Evolutionary conservation across 2,797 vertebrate genomes (phyloP).

Genomic region (Sciurus vulgaris): DNA sequence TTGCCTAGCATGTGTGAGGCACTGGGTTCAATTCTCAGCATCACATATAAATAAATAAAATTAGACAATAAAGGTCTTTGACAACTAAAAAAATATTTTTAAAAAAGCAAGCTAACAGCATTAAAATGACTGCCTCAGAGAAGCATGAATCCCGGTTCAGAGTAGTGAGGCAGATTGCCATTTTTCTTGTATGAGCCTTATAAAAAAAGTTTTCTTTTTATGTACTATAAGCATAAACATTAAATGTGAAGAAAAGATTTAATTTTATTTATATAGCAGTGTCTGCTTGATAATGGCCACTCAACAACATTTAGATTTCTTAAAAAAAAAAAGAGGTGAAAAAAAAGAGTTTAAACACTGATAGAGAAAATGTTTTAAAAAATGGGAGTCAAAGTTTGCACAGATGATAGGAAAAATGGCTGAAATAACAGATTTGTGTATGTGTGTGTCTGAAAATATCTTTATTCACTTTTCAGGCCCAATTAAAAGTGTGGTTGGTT

Average conservation of each 20-base stretch:
- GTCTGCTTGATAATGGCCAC: background rate
- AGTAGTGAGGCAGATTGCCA: background rate
- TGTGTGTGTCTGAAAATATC: background rate
- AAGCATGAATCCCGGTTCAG: background rate
- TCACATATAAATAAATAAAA: too few relatives aligned
- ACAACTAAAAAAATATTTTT: too few relatives aligned
- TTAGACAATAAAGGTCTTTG: too few relatives aligned
- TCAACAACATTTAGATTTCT: constrained; percentile 21
- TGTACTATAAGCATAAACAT: constrained; percentile 23
- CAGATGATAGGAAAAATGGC: background rate
- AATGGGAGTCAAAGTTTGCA: background rate
- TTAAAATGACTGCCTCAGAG: background rate
- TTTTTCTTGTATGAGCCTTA: background rate
- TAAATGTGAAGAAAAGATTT: constrained; percentile 26
- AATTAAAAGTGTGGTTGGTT: background rate
- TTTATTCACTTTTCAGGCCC: constrained; percentile 9
- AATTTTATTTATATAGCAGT: constrained; percentile 4
- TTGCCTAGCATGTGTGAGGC: too few relatives aligned
- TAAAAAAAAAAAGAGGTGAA: background rate
- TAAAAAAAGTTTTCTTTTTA: background rate
- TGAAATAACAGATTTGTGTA: background rate
- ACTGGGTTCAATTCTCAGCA: too few relatives aligned
- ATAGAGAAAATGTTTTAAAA: background rate
- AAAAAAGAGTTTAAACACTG: background rate
- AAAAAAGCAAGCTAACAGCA: background rate